Evolutionary conservation across 2,797 vertebrate species (phyloP), one percentile per base, ranked within the genome.

Genomic region (Periophthalmus magnuspinnatus): DNA sequence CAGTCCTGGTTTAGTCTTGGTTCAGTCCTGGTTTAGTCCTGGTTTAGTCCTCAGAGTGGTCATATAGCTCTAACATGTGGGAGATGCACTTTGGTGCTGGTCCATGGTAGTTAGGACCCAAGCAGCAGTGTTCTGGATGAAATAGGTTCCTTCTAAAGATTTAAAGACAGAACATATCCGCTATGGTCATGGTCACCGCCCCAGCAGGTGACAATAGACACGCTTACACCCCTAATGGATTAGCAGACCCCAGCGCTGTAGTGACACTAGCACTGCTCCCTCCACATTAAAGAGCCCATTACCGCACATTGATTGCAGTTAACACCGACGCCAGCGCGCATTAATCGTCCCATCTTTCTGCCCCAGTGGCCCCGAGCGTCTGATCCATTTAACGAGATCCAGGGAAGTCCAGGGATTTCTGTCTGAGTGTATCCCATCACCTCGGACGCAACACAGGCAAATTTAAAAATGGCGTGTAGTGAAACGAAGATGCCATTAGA

Each of bases 231-330:
- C 38, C 66, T 22, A 75, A 60, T 73, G 69, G 68, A 71, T 71
- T 69, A 70, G 76, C 67, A 69, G 57, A 74, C 63, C 59, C 59
- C 59, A 67, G 62, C 70, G 74, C 24, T 84, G 69, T 66, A 65
- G 67, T 48, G 28, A 59, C 69, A 85, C 78, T 47, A 62, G 68
- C 82, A 69, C n/a, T 0, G 74, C 75, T 82, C 78, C 79, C 74
- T 79, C 71, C 34, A 69, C 81, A 87, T 89, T 87, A 83, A 90
- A 88, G 78, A 84, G 75, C 69, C 79, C 81, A 90, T 91, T 88
- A 87, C 82, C 67, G 85, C 76, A 87, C 82, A 90, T 86, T 89
- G 89, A 91, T 91, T 91, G 79, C 76, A 82, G 85, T 90, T 88
- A 90, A 84, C 84, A 81, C 82, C 67, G 36, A 84, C 3, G 78